A percentile compares a stretch with the other conserved stretches of the same genome.
Evolutionary conservation across 1,140 invertebrate genomes (phyloP).

Genomic region (Trachymyrmex septentrionalis): DNA sequence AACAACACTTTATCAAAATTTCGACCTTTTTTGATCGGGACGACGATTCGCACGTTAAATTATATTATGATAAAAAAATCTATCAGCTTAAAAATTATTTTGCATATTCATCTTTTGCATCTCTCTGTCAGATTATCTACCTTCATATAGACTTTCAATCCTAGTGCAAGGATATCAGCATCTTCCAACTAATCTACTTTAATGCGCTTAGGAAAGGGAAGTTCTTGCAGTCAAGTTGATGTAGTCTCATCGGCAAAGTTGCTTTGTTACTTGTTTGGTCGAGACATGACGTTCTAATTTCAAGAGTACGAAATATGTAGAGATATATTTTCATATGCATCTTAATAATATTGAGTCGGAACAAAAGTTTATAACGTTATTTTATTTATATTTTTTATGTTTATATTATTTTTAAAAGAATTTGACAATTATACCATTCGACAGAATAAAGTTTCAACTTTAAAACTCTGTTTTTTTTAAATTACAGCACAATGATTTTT

Average conservation of each 20-base stretch:
- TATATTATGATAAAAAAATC: neutral
- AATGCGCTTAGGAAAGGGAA: conserved; percentile 65
- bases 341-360: conserved; percentile 7
- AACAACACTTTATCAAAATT: neutral
- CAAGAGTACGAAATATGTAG: neutral
- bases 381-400: too few species aligned
- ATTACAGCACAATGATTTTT: too few species aligned
- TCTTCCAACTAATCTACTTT: conserved; percentile 72
- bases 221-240: conserved; percentile 50
- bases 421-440: too few species aligned
- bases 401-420: too few species aligned
- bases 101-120: neutral
- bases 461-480: too few species aligned
- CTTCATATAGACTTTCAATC: conserved; percentile 28
- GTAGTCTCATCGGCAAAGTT: conserved; percentile 65
- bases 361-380: too few species aligned
- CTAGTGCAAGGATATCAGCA: conserved; percentile 37
- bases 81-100: neutral
- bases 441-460: too few species aligned
- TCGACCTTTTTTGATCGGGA: neutral
- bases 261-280: conserved; percentile 24
- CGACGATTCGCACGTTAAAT: neutral
- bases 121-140: neutral
- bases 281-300: conserved; percentile 49
- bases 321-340: neutral